These are phyloP conservation scores for Nipponia nippon DNA, from an alignment of 2,113 vertebrate species.

Conservation along the genomic window DNA sequence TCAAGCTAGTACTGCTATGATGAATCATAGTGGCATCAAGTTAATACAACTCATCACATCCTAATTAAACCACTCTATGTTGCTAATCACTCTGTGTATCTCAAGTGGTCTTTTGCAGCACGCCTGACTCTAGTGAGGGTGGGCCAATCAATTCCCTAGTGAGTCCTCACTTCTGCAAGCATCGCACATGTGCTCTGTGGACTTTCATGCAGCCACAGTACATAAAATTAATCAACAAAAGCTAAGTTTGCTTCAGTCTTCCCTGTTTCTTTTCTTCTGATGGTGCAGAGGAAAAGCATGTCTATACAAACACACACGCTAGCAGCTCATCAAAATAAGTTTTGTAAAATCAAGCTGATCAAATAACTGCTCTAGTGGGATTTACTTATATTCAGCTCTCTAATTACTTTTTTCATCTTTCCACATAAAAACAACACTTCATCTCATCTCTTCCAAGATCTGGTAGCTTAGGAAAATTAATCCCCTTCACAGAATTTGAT, in stretches of 20 bases:
- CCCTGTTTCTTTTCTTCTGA: background rate
- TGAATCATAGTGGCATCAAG: background rate
- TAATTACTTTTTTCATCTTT: conserved; percentile 49
- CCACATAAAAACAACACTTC: conserved; percentile 9
- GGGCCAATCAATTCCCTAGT: background rate
- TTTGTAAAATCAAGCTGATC: conserved; percentile 6
- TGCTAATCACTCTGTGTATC: background rate
- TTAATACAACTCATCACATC: background rate
- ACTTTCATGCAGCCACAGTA: background rate
- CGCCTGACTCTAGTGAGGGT: background rate
- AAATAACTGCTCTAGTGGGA: background rate
- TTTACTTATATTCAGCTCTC: background rate
- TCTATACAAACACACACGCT: background rate
- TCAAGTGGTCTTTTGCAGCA: background rate
- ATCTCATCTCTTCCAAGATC: conserved; percentile 8
- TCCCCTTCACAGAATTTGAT: background rate
- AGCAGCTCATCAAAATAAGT: background rate
- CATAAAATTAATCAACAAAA: background rate
- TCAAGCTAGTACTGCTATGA: background rate
- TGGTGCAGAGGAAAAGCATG: background rate
- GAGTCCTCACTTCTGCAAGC: background rate
- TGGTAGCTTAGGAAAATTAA: conserved; percentile 47
- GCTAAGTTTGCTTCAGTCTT: background rate
- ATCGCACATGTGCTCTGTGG: background rate
- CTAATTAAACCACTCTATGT: background rate